Evolutionary conservation across 64 coral and sea anemone species (phyloP), one percentile per base, ranked within the genome.

Genomic region (Pocillopora damicornis): DNA sequence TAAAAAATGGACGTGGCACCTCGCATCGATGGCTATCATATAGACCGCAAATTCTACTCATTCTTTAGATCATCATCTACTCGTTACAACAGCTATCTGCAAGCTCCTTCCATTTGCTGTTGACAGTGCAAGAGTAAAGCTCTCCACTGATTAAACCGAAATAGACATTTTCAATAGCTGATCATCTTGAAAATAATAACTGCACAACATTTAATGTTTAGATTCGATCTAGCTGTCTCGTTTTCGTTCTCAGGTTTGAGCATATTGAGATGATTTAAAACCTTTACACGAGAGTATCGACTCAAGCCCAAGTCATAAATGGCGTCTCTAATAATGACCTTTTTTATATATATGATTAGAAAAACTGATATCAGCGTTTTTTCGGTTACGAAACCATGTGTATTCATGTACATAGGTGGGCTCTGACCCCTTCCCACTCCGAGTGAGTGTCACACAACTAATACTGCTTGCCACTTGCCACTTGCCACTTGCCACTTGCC

Each of bases 1-100:
- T 35, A 15, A 20, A 12, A 72, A 17, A 17, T n/a, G 15, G 6
- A n/a, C 57, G n/a, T 66, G 25, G 30, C 37, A 42, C 81, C 37
- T 85, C 63, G 81, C 64, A 37, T 61, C 61, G 61, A 83, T 83
- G 69, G 15, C 42, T 85, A 85, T 85, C 81, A 68, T 8, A 11
- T 11, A 15, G 2, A 51, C 42, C 42, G 18, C n/a, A 59, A 20
- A 30, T 59, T 66, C 68, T 58, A 35, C 7, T 38, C 22, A 85
- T 85, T 85, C 61, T 67, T 73, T 35, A 7, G 37, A 73, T 57
- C 35, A 66, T 11, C 4, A 36, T 68, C 35, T 35, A 72, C 17
- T 63, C 51, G 62, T 35, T 66, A 35, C 30, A 63, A 35, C 35
- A 25, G 67, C 66, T 82, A 65, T 82, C 79, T 38, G 79, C 58